Base-by-base conservation (phyloP, 2,888 invertebrate genomes). In the Epistrophella euchroma region DNA sequence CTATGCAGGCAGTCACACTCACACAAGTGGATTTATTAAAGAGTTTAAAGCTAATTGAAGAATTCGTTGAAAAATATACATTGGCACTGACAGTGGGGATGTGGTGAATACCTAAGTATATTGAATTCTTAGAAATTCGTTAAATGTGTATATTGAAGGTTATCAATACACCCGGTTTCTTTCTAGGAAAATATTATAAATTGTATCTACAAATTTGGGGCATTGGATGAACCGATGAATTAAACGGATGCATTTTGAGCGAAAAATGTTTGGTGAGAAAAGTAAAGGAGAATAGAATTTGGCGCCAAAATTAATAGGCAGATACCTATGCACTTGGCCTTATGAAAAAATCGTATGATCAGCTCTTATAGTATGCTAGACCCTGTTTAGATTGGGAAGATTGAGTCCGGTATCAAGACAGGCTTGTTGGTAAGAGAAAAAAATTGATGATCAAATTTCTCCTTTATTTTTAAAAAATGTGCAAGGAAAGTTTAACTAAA, bases 21-120 rank as follows among this genome's bases (percentile, higher is more conserved):
- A 64, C 10, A 32, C 64, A 17, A 10, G 11, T 11, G 28, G 70
- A 78, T 73, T 77, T 68, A 62, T 64, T n/a, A 77, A 62, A 35
- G 47, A 25, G 60, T 43, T 55, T 6, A 32, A 62, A 19, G 32
- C 60, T 25, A 15, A 55, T 55, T 32, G 55, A n/a, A 56, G 43
- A 72, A 47, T 68, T 62, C 75, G 45, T 70, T 43, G 43, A 80
- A 85, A 73, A 85, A 75, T 76, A 80, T 72, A 47, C 2, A 60
- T 2, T 6, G 13, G 2, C 5, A 5, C 2, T 6, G 0, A 17
- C 0, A 35, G 13, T 15, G 17, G 45, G 64, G 37, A 37, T 40
- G 37, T 15, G 37, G 37, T 19, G 10, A 37, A 15, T 55, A 11
- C 6, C n/a, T n/a, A n/a, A 7, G 11, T 13, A 22, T 28, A 22